phyloP scores from a whole-genome alignment of 2,888 invertebrate species.

The Chrysolina haemoptera region DNA sequence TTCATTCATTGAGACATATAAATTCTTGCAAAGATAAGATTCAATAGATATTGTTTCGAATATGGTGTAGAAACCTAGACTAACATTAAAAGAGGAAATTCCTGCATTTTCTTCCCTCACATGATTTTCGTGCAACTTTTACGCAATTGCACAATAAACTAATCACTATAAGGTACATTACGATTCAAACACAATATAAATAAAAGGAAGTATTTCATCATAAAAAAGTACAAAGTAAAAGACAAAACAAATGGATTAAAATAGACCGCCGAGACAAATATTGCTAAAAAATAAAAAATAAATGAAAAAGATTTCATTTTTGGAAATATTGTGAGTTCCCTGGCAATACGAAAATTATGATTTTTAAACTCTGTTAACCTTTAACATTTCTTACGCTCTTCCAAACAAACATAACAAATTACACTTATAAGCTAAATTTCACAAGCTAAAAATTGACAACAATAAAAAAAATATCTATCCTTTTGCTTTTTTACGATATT shows the following conservation, averaged over 20 bases:
- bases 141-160: constrained; percentile 48
- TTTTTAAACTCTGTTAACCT: constrained; percentile 56
- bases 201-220: constrained; percentile 43
- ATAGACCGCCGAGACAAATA: constrained; percentile 23
- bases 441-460: constrained; percentile 62
- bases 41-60: constrained; percentile 31
- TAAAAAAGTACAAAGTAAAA: constrained; percentile 46
- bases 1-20: constrained; percentile 22
- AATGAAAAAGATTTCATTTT: constrained; percentile 33
- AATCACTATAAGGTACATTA: constrained; percentile 51
- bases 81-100: constrained; percentile 38
- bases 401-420: constrained; percentile 61
- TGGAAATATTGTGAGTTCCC: constrained; percentile 37
- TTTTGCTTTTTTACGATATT: constrained; percentile 57
- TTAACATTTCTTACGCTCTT: constrained; percentile 58
- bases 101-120: constrained; percentile 42
- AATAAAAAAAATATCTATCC: constrained; percentile 62
- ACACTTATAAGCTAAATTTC: constrained; percentile 56
- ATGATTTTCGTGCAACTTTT: constrained; percentile 40
- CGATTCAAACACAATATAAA: constrained; percentile 47
- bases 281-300: constrained; percentile 28
- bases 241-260: constrained; percentile 32
- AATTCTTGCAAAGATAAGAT: constrained; percentile 1
- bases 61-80: constrained; percentile 36
- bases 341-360: constrained; percentile 44